Evolutionary conservation across 2,797 vertebrate genomes (phyloP).

Genomic region (Myoxocephalus aenaeus): DNA sequence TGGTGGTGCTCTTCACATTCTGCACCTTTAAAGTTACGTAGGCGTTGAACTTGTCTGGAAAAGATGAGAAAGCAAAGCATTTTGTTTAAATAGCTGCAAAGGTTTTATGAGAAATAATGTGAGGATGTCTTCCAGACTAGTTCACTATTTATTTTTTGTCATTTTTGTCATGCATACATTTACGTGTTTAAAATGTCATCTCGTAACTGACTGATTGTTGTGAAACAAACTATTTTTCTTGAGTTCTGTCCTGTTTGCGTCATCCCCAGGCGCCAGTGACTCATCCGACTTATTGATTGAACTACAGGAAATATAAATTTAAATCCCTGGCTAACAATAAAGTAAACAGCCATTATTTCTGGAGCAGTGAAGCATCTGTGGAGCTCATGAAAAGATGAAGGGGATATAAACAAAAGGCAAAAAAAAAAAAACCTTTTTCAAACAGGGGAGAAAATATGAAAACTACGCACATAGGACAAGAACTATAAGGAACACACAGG

Average conservation of each 20-base stretch:
- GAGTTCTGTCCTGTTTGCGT: background rate
- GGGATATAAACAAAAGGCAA: background rate
- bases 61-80: constrained; percentile 19
- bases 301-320: constrained; percentile 1
- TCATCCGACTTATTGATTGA: background rate
- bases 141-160: too few relatives aligned
- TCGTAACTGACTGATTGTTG: background rate
- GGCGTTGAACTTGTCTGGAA: constrained; percentile 94
- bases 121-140: background rate
- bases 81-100: background rate
- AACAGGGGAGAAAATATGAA: constrained; percentile 6
- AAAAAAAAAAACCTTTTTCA: constrained; percentile 9
- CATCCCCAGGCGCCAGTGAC: background rate
- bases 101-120: background rate
- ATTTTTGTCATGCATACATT: too few relatives aligned
- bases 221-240: background rate
- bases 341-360: constrained; percentile 8
- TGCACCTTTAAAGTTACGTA: constrained; percentile 98
- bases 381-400: constrained; percentile 11
- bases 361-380: constrained; percentile 1
- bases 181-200: background rate
- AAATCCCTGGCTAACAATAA: background rate
- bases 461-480: background rate
- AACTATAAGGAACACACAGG: background rate
- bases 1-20: constrained; percentile 97